Percentiles rank a stretch among this genome's conserved stretches.
Evolutionary conservation across 2,888 invertebrate genomes (phyloP).

Genomic region (Diarsia rubi): DNA sequence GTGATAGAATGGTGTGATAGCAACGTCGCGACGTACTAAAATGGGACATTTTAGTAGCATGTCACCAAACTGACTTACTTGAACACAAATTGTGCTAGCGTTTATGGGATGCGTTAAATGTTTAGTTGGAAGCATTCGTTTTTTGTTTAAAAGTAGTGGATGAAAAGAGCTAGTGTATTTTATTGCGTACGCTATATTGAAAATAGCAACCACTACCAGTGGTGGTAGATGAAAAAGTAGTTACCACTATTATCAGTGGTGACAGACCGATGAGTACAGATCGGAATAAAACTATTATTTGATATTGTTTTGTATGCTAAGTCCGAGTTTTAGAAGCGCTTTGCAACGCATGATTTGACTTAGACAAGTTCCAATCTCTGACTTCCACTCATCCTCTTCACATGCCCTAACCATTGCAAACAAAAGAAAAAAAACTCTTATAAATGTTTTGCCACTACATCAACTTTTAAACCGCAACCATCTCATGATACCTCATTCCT

Average conservation of each 20-base stretch:
- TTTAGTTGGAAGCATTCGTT: neutral
- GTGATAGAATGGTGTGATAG: slow-evolving; percentile 61
- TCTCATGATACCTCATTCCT: too few species aligned
- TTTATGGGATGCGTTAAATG: slow-evolving; percentile 7
- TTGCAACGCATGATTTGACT: neutral
- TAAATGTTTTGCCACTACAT: too few species aligned
- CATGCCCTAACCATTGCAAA: too few species aligned
- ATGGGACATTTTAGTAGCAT: slow-evolving; percentile 39
- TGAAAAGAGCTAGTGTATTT: neutral
- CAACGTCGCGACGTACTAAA: slow-evolving; percentile 45
- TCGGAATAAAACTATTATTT: neutral
- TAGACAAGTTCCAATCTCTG: neutral
- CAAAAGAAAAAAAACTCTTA: too few species aligned
- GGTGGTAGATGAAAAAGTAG: neutral
- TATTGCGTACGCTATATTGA: neutral
- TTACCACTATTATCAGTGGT: neutral
- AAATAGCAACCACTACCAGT: too few species aligned
- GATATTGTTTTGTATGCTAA: neutral
- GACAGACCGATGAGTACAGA: neutral
- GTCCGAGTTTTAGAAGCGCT: too few species aligned
- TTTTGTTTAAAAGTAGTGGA: neutral
- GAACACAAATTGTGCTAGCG: slow-evolving; percentile 22
- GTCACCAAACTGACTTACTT: slow-evolving; percentile 18
- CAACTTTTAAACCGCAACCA: too few species aligned
- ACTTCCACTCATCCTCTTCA: too few species aligned